Conservation (phyloP, 2,113 vertebrate species). For the Herpetotheres cachinnans region DNA sequence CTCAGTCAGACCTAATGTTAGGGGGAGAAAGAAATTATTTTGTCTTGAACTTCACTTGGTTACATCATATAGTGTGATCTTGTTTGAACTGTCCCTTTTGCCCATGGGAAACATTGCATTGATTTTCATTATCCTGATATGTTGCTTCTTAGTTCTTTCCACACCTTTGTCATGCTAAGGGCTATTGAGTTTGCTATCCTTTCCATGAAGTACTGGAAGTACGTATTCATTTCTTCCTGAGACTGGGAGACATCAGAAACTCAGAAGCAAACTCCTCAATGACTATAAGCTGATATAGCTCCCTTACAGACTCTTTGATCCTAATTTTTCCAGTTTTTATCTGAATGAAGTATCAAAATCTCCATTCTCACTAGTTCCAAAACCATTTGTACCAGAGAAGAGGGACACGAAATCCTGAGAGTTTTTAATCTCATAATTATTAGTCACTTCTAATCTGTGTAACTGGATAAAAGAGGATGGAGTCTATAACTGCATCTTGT, state of each 20-base stretch:
- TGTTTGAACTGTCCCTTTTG: constrained; percentile 52
- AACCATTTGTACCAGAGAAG: not conserved
- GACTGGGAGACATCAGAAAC: not conserved
- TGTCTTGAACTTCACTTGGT: not conserved
- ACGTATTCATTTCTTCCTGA: constrained; percentile 6
- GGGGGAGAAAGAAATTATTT: not conserved
- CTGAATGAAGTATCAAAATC: not conserved
- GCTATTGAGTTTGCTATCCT: not conserved
- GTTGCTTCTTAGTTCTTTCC: not conserved
- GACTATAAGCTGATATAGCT: not conserved
- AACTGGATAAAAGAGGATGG: not conserved
- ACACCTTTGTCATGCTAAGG: not conserved
- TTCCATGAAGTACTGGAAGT: not conserved
- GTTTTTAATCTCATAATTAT: not conserved
- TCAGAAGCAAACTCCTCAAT: not conserved
- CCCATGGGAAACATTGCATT: not conserved
- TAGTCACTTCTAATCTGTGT: not conserved
- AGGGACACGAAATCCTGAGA: not conserved
- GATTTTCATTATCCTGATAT: constrained; percentile 27
- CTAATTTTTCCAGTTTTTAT: not conserved
- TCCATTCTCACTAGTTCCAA: not conserved
- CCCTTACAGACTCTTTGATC: not conserved
- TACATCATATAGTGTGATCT: not conserved
- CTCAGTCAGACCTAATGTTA: not conserved
- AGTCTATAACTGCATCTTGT: not conserved